Evolutionary conservation across 2,113 vertebrate species (phyloP), one percentile per base, ranked within the genome.

Genomic region (Leucopsar rothschildi): DNA sequence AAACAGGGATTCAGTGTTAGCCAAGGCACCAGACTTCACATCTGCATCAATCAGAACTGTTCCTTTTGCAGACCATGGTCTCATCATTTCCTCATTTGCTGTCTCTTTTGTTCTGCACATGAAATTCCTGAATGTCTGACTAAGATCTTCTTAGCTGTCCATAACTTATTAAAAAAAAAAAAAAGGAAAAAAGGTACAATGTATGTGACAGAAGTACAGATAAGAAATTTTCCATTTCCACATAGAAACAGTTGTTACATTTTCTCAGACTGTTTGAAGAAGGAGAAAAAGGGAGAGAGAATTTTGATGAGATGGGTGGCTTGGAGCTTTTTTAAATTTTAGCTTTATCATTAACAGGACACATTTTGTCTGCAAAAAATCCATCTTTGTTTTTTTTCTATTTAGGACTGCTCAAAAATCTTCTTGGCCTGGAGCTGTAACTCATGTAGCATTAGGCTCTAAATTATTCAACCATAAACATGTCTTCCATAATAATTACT

Each of bases 171-270:
- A 24, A 52, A 40, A 56, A 72, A 39, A 6, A 2, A 20, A 47
- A 64, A 1, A 19, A 56, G 39, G 39, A 68, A 27, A 7, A 6
- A 2, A 7, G 1, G 0, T 39, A 47, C 29, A 56, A 82, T 63
- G 12, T 12, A n/a, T 0, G 0, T 50, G 4, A 23, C 9, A 45
- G 39, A 78, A 42, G 2, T 23, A 39, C 8, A 22, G 39, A n/a
- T 2, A 47, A 72, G 18, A 42, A 5, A 10, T 53, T 85, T 70
- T 82, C 5, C 5, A 12, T 61, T 56, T 80, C 31, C 8, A 10
- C 33, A 15, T 2, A 49, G n/a, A 6, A 61, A 45, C 0, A 56
- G 8, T 29, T 76, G 22, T 3, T 68, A 56, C 59, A 57, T 53
- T 39, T 88, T 76, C 22, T 60, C 44, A 65, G 9, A 25, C 9